Evolutionary conservation across 1,140 invertebrate genomes (phyloP), one percentile per base, ranked within the genome.

Genomic region (Tyrophagus putrescentiae): DNA sequence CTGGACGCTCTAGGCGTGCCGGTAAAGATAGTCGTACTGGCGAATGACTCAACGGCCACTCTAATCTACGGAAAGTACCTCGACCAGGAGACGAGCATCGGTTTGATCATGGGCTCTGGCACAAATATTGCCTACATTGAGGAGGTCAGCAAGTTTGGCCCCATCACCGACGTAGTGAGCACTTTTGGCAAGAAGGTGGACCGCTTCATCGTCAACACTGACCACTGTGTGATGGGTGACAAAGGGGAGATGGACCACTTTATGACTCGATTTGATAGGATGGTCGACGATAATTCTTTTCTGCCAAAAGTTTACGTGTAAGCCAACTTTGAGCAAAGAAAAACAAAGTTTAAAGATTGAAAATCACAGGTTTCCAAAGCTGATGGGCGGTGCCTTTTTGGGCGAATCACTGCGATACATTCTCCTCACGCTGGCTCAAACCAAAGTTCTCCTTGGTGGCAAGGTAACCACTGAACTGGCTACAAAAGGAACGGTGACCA

Each of bases 351-450:
- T n/a, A n/a, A n/a, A n/a, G n/a, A 7, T 36, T 32, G n/a, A n/a
- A n/a, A n/a, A n/a, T n/a, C n/a, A 41, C 64, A 82, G 80, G 57
- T 82, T 82, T 69, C 81, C 83, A 68, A 83, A 83, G 67, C 76
- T 82, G 79, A 86, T 91, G 64, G 85, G 86, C 1, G 90, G 90
- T 27, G 90, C 90, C 83, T 95, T 91, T 70, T 79, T 93, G 76
- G 90, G 90, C 1, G 81, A 83, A 66, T 62, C 82, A 21, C 78
- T 78, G 1, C 72, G 80, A n/a, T 68, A 77, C 39, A 72, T 80
- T 58, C 64, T 83, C 18, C 69, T 75, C 5, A 75, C 72, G 62
- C 70, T 82, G 18, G 71, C 71, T 11, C 70, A 76, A 63, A 71
- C 77, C 60, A 71, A 73, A 18, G 65, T 80, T 27, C 68, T 82